These are phyloP conservation scores for Takifugu rubripes DNA, from an alignment of 2,797 vertebrate species.

Conservation along the genomic window DNA sequence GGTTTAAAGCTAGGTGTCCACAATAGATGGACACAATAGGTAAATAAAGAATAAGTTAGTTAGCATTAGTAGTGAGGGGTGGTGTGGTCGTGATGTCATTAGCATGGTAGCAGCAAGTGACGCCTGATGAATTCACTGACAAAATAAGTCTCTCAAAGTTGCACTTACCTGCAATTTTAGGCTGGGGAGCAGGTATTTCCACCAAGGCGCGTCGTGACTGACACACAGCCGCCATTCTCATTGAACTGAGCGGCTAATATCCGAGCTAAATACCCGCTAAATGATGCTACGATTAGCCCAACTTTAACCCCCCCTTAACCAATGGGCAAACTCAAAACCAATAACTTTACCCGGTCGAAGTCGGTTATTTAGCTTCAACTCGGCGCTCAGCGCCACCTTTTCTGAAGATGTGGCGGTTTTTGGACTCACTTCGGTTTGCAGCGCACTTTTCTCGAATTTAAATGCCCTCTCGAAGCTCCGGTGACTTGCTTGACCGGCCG, in stretches of 20 bases:
- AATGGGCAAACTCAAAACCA: neutral
- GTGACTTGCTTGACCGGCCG: too few relatives aligned
- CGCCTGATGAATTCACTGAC: neutral
- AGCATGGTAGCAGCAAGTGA: slow-evolving; percentile 29
- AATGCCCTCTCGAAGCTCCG: too few relatives aligned
- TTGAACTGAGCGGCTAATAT: accelerated
- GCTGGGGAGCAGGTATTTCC: slow-evolving; percentile 76
- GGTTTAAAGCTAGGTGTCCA: neutral
- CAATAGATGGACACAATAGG: neutral
- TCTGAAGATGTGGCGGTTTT: too few relatives aligned
- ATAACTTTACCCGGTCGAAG: neutral
- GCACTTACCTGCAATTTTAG: slow-evolving; percentile 70
- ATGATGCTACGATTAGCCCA: slow-evolving; percentile 34
- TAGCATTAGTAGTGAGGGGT: too few relatives aligned
- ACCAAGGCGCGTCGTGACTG: slow-evolving; percentile 65
- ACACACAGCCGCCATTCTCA: slow-evolving; percentile 62
- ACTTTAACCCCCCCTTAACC: slow-evolving; percentile 53
- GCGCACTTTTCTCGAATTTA: too few relatives aligned
- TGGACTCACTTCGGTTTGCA: too few relatives aligned
- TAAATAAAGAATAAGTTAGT: too few relatives aligned
- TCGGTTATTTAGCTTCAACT: neutral
- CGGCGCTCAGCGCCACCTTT: neutral
- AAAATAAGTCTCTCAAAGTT: accelerated
- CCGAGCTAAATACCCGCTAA: slow-evolving; percentile 25
- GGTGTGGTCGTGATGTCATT: slow-evolving; percentile 1